These are phyloP conservation scores for Tromatobia lineatoria DNA, from an alignment of 2,888 invertebrate species.

Conservation along the genomic window DNA sequence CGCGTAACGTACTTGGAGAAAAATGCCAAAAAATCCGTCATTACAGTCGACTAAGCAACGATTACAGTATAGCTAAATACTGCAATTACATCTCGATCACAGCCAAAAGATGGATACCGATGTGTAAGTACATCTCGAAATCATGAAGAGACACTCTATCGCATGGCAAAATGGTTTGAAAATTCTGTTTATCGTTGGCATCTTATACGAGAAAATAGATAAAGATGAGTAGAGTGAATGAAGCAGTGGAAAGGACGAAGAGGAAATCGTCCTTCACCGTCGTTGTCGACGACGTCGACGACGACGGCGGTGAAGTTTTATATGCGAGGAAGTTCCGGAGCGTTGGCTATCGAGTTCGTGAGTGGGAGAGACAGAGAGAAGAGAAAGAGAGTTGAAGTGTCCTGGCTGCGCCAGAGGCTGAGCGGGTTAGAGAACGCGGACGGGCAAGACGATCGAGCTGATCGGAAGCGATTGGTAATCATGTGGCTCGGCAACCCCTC, in stretches of 20 bases:
- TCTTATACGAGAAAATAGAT: slow-evolving; percentile 46
- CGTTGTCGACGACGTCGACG: slow-evolving; percentile 31
- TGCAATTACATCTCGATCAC: not conserved
- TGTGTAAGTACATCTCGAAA: not conserved
- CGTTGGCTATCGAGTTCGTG: slow-evolving; percentile 56
- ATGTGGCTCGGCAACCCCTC: slow-evolving; percentile 74
- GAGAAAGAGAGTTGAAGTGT: slow-evolving; percentile 24
- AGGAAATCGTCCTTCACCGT: slow-evolving; percentile 29
- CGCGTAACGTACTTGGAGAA: too few relatives aligned
- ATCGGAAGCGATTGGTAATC: slow-evolving; percentile 76
- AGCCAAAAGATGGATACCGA: not conserved
- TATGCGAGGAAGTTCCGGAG: slow-evolving; percentile 64
- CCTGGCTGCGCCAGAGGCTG: slow-evolving; percentile 38
- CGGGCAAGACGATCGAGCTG: slow-evolving; percentile 72
- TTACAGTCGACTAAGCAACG: not conserved
- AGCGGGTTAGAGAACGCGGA: slow-evolving; percentile 51
- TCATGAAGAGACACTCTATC: slow-evolving; percentile 7
- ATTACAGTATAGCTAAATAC: not conserved
- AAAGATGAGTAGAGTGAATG: slow-evolving; percentile 1
- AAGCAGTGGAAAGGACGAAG: slow-evolving; percentile 18
- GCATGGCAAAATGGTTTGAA: slow-evolving; percentile 24
- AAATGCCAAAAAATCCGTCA: too few relatives aligned
- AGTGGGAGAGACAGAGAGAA: slow-evolving; percentile 3
- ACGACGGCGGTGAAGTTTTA: slow-evolving; percentile 61
- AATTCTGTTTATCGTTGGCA: slow-evolving; percentile 56